Evolutionary conservation across 2,797 vertebrate species (phyloP).

Genomic region (Pristis pectinata): DNA sequence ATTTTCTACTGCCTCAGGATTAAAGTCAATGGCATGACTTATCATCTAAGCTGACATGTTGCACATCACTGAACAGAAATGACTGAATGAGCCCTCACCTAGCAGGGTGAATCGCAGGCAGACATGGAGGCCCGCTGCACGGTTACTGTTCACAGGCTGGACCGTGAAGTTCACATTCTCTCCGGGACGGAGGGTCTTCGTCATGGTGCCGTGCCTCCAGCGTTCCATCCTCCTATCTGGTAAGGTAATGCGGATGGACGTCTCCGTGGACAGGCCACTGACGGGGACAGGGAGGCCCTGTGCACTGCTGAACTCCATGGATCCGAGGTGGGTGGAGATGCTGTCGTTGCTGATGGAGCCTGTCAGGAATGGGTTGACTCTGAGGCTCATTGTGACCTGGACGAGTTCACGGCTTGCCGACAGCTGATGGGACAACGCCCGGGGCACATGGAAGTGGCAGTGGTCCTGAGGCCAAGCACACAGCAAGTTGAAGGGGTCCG

Average conservation of each 20-base stretch:
- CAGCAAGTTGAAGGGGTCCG: constrained; percentile 54
- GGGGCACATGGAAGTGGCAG: constrained; percentile 58
- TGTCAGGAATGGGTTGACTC: constrained; percentile 42
- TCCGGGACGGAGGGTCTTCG: constrained; percentile 44
- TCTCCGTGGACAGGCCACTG: constrained; percentile 52
- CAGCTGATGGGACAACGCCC: constrained; percentile 51
- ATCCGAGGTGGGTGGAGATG: constrained; percentile 60
- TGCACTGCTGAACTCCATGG: constrained; percentile 63
- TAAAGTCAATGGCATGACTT: neutral
- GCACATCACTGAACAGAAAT: too few relatives aligned
- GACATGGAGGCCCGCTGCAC: constrained; percentile 58
- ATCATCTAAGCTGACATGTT: neutral
- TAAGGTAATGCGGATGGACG: constrained; percentile 59
- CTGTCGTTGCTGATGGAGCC: constrained; percentile 48
- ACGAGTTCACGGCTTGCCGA: constrained; percentile 54
- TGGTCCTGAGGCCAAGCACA: constrained; percentile 44
- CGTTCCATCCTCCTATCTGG: neutral
- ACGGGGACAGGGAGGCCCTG: constrained; percentile 56
- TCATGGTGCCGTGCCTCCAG: neutral
- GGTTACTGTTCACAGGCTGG: constrained; percentile 47
- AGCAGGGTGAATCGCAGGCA: constrained; percentile 58
- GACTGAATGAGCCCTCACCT: constrained; percentile 50
- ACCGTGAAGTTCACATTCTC: constrained; percentile 56
- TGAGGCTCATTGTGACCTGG: constrained; percentile 58
- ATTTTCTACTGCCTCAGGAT: too few relatives aligned